These are phyloP conservation scores for Labrus mixtus DNA, from an alignment of 2,113 vertebrate genomes.

Conservation along the genomic window DNA sequence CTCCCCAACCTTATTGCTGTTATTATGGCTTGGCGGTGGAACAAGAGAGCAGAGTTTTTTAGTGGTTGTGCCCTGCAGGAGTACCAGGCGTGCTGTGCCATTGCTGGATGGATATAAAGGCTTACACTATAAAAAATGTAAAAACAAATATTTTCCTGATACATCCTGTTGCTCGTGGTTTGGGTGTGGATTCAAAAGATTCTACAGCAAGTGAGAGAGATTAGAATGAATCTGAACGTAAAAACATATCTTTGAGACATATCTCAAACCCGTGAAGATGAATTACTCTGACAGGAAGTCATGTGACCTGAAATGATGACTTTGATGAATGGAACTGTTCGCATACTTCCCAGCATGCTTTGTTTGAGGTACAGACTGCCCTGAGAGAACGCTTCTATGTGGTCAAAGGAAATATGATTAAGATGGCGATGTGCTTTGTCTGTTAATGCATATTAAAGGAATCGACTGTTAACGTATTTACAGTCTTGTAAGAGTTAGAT, in stretches of 20 bases:
- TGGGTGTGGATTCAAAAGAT: slow-evolving; percentile 72
- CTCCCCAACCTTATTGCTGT: slow-evolving; percentile 73
- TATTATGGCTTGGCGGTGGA: slow-evolving; percentile 75
- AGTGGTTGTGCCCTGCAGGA: slow-evolving; percentile 61
- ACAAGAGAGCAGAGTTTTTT: slow-evolving; percentile 66
- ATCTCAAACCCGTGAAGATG: not conserved
- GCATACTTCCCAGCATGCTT: not conserved
- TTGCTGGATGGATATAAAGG: slow-evolving; percentile 30
- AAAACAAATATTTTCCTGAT: slow-evolving; percentile 46
- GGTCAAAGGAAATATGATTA: not conserved
- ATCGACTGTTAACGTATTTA: not conserved
- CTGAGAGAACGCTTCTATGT: not conserved
- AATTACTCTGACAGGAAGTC: not conserved
- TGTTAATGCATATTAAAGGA: not conserved
- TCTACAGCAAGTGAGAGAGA: slow-evolving; percentile 56
- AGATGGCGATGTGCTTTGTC: not conserved
- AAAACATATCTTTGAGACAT: not conserved
- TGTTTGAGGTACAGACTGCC: not conserved
- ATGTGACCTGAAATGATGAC: not conserved
- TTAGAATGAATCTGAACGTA: slow-evolving; percentile 30
- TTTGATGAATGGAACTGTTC: not conserved
- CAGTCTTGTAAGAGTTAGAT: too few relatives aligned
- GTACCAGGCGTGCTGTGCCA: slow-evolving; percentile 55
- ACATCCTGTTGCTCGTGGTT: slow-evolving; percentile 53
- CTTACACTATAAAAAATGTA: slow-evolving; percentile 27